Percentiles rank a stretch among this genome's conserved stretches.
These are phyloP conservation scores for Hylia prasina DNA, from an alignment of 2,113 vertebrate species.

Conservation along the genomic window DNA sequence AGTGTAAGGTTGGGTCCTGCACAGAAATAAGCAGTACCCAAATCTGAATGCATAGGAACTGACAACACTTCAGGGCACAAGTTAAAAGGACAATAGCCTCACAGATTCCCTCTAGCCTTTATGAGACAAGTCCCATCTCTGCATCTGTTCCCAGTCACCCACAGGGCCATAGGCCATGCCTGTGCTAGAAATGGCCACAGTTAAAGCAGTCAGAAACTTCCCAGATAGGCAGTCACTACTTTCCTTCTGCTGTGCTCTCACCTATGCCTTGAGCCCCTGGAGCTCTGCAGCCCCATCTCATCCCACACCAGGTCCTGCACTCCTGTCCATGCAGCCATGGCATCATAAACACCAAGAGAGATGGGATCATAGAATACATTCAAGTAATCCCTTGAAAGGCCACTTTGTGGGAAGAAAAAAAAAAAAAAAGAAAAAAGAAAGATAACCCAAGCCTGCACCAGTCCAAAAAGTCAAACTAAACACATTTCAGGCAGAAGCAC, in stretches of 20 bases:
- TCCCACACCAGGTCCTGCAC: not conserved
- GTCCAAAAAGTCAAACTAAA: not conserved
- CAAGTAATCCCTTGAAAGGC: not conserved
- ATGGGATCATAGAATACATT: not conserved
- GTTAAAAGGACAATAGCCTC: not conserved
- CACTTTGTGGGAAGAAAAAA: no score
- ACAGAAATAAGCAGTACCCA: not conserved
- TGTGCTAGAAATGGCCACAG: not conserved
- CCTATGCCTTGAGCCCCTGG: not conserved
- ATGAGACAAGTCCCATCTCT: not conserved
- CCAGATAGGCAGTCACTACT: not conserved
- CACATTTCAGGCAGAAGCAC: not conserved
- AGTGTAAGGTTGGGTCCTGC: not conserved
- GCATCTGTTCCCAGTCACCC: not conserved
- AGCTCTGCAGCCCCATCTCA: not conserved
- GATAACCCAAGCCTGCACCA: not conserved
- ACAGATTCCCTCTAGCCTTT: not conserved
- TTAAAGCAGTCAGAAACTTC: not conserved
- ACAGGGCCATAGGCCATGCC: not conserved
- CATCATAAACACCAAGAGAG: not conserved
- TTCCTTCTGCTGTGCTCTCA: not conserved
- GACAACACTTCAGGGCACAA: not conserved
- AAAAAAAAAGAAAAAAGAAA: no score
- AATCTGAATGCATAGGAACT: not conserved
- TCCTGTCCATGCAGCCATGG: rapidly evolving